These are phyloP conservation scores for Pygoscelis adeliae DNA, from an alignment of 2,113 vertebrate species.

Conservation along the genomic window DNA sequence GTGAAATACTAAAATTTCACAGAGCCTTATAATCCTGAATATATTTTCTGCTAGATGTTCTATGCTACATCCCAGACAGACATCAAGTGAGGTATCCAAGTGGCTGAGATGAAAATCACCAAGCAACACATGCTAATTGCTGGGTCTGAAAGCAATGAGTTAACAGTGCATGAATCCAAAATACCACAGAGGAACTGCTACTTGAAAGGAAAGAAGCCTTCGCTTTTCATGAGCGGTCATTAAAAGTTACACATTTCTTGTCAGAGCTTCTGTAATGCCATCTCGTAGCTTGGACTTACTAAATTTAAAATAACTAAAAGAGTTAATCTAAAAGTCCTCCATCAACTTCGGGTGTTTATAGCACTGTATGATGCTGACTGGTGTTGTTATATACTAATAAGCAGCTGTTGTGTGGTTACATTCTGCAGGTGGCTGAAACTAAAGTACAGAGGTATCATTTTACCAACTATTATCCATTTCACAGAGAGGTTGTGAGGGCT, in stretches of 20 bases:
- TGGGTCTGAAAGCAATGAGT: background rate
- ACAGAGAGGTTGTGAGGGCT: background rate
- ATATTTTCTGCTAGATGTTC: background rate
- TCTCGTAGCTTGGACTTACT: fast-evolving
- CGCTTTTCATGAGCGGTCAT: background rate
- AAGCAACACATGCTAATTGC: fast-evolving
- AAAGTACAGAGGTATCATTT: background rate
- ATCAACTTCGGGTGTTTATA: background rate
- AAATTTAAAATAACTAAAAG: background rate
- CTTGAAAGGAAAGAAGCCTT: background rate
- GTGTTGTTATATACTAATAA: background rate
- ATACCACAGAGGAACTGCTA: background rate
- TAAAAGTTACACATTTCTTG: background rate
- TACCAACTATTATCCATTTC: background rate
- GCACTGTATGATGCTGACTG: background rate
- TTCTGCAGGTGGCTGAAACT: conserved; percentile 4
- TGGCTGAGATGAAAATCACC: background rate
- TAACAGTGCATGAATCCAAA: background rate
- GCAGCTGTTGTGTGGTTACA: background rate
- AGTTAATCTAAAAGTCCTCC: background rate
- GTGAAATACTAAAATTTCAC: background rate
- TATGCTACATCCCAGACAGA: background rate
- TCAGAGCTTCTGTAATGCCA: background rate
- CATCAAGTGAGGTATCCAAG: background rate
- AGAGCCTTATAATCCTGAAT: background rate